Base-by-base conservation (phyloP, 2,113 vertebrate genomes). In the Misgurnus mizolepis region DNA sequence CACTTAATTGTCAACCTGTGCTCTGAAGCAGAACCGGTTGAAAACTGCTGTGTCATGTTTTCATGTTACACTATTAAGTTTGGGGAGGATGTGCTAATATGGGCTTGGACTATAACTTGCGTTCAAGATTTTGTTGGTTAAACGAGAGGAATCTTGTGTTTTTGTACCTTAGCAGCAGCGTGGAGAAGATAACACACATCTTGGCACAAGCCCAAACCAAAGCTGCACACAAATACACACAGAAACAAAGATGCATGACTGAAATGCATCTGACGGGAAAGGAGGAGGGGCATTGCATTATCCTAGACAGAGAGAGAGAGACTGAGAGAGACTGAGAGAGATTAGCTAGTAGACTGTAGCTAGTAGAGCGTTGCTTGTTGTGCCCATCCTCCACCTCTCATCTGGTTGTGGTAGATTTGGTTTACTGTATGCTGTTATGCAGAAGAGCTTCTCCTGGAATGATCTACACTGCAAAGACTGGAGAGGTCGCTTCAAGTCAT, bases 161-260 rank as follows among this genome's bases (percentile, higher is more conserved):
- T 76, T 67, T 83, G 15, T 74, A 50, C 66, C 34, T 75, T 68
- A 27, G 39, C 18, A 7, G 7, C 39, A 67, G 45, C 7, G 39
- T 22, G 53, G 47, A 83, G 83, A 87, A 65, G 84, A 85, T 89
- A 88, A 45, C 0, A 0, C 90, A 45, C 90, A 88, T 84, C 40
- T 71, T 55, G 64, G 70, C 72, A 69, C 87, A 68, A 62, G 68
- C 53, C 5, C 58, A 87, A 67, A 76, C 47, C 74, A 50, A 75
- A 88, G 67, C 76, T 88, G 86, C 47, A 70, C 17, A 79, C 65
- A 64, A 5, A 76, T 5, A 69, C 70, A 61, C 47, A 55, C 18
- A 64, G 41, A 49, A 15, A 72, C 9, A 8, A 43, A 15, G 55
- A 66, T 14, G 53, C 49, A 79, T 79, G 62, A 45, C 45, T 64